Percentiles rank a stretch among this genome's conserved stretches.
phyloP scores from a whole-genome alignment of 1,140 invertebrate genomes.

The Gyrodactylus salaris region DNA sequence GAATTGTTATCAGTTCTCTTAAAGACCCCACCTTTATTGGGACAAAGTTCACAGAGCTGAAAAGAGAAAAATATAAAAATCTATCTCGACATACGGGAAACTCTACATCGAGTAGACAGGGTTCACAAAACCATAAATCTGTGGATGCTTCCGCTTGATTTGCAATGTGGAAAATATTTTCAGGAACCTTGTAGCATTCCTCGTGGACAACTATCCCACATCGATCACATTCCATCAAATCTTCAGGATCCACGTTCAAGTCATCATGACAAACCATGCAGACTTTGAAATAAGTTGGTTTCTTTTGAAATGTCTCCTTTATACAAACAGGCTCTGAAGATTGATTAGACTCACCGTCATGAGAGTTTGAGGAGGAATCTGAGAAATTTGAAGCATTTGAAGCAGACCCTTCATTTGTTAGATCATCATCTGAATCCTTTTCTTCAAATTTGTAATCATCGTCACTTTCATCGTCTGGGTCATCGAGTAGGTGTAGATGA shows the following conservation, averaged over 20 bases:
- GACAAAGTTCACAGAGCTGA: constrained; percentile 24
- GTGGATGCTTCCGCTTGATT: constrained; percentile 45
- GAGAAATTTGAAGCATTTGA: not conserved
- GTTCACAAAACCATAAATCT: constrained; percentile 88
- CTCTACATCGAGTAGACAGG: constrained; percentile 55
- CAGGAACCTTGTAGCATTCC: constrained; percentile 74
- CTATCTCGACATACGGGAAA: constrained; percentile 27
- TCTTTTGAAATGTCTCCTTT: not conserved
- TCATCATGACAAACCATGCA: not conserved
- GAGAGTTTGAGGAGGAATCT: too few relatives aligned
- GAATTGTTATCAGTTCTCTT: constrained; percentile 72
- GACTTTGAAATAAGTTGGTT: not conserved
- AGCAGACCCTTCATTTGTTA: not conserved
- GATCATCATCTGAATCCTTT: not conserved
- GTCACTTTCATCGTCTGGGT: not conserved
- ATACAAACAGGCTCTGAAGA: not conserved
- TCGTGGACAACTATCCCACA: constrained; percentile 81
- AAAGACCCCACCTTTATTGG: constrained; percentile 43
- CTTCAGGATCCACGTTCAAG: constrained; percentile 35
- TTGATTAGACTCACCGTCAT: too few relatives aligned
- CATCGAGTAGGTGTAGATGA: not conserved
- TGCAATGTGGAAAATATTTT: constrained; percentile 43
- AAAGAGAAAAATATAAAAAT: constrained; percentile 7
- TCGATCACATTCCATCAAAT: constrained; percentile 77
- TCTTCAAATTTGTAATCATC: not conserved